Base-by-base conservation (phyloP, 2,888 invertebrate species). In the Elmis aenea region DNA sequence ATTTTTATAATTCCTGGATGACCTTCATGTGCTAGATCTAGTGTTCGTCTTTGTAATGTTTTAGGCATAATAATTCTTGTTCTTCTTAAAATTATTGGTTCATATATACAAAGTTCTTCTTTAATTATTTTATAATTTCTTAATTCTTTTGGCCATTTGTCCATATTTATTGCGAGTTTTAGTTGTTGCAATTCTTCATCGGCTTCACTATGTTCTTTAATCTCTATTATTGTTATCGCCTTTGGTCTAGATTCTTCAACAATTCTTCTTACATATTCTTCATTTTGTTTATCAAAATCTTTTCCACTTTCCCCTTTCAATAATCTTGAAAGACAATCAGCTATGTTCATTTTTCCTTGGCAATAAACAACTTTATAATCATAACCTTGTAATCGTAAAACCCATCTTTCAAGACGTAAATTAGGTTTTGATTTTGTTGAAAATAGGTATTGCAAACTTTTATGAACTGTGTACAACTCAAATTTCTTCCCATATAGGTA, bases 401-500 rank as follows among this genome's bases (percentile, higher is more conserved):
- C 28, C 48, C 48, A 52, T 20, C 52, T 31, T 28, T 50, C 45
- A 14, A 45, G 38, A 28, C 49, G 11, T 13, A 43, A 44, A 9
- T 38, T 35, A 13, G 57, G 53, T 36, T 51, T 51, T 15, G 51
- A 50, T 40, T 30, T 51, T 16, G 47, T 38, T 10, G 42, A 42
- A 37, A 57, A 55, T 30, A 56, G 55, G 13, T 41, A 48, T 32
- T 58, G 51, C 21, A 71, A 44, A 2, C 69, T 66, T 32, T 56
- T 52, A 38, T 56, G 54, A 26, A 56, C 53, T 3, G 53, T 55
- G 6, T 54, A 26, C 13, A 54, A 27, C 25, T 54, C 49, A 27
- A 54, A 53, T 12, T 44, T 28, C 30, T 34, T 38, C 6, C 51
- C 46, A 27, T 38, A 44, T 24, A 54, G 29, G 28, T 54, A 53